Evolutionary conservation across 1,140 invertebrate species (phyloP).

Genomic region (Bombus balteatus): DNA sequence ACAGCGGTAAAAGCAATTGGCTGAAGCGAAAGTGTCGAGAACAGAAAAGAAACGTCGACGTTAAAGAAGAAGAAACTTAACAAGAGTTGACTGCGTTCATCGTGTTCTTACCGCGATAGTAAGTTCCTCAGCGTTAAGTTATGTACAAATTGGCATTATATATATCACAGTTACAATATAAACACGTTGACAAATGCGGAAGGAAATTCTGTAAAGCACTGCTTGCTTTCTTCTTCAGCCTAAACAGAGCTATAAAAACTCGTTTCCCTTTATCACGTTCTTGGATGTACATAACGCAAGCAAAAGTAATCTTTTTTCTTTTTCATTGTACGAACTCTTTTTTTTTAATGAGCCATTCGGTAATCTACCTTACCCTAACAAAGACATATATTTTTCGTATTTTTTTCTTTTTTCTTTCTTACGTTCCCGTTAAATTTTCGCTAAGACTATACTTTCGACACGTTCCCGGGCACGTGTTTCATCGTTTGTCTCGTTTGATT

Average conservation of each 20-base stretch:
- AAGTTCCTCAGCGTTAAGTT: slow-evolving; percentile 19
- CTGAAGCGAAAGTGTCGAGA: slow-evolving; percentile 11
- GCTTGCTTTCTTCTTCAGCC: slow-evolving; percentile 11
- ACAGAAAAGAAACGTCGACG: background rate
- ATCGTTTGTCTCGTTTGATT: background rate
- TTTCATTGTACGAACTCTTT: slow-evolving; percentile 5
- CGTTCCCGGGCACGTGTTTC: slow-evolving; percentile 54
- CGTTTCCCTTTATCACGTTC: background rate
- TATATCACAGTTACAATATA: slow-evolving; percentile 76
- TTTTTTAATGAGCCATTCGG: slow-evolving; percentile 20
- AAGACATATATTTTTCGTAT: slow-evolving; percentile 1
- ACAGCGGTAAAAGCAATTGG: slow-evolving; percentile 2
- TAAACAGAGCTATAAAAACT: background rate
- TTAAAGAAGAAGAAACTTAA: background rate
- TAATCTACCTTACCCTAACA: slow-evolving; percentile 29
- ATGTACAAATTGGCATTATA: slow-evolving; percentile 67
- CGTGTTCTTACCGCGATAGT: slow-evolving; percentile 3
- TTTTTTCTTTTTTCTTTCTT: background rate
- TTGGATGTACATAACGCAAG: slow-evolving; percentile 22
- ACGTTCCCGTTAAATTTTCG: background rate
- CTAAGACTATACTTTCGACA: slow-evolving; percentile 69
- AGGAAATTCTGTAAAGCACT: slow-evolving; percentile 61
- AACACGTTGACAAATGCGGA: slow-evolving; percentile 59
- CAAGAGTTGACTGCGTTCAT: background rate
- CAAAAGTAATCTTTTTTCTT: background rate